Evolutionary conservation across 2,888 invertebrate genomes (phyloP), one percentile per base, ranked within the genome.

Genomic region (Chrysolina haemoptera): DNA sequence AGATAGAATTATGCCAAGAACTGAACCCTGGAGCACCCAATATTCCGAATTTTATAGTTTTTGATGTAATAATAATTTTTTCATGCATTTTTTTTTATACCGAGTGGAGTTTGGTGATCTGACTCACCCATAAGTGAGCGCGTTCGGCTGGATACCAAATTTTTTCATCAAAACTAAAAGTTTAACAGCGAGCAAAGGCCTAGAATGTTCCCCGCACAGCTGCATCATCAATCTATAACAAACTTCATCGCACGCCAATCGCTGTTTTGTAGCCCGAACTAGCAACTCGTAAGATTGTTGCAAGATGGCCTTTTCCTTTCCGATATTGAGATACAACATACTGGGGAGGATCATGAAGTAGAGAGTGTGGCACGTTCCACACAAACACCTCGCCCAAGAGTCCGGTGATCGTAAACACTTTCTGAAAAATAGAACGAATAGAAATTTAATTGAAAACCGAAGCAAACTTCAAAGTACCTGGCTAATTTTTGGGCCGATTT

Each of bases 221-320:
- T 99, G 98, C 96, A 99, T 98, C 94, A 99, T 95, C 68, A 98
- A 95, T 75, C 99, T 92, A 88, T 98, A 99, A 89, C 99, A 99
- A 67, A 99, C 96, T 91, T 98, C 98, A 89, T 98, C 98, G 84
- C 96, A 96, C 50, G 95, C 94, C 76, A 98, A 92, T 83, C 94
- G 91, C 71, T 95, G 91, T 81, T 94, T 94, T 79, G 97, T 96
- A 85, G 98, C 96, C 80, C 94, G 92, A 63, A 95, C 94, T 55
- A 99, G 90, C 66, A 98, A 89, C 84, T 97, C 96, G 85, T 95
- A 97, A 0, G 98, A 97, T 72, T 92, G 90, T 65, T 94, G 91
- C 64, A 98, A 87, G 0, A 92, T 91, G 1, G 94, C 93, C 79
- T 94, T 94, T 81, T 94, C 94, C 84, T 93, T 94, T 76, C 95